Conservation (phyloP, 2,113 vertebrate genomes). For the Proterorhinus semilunaris region DNA sequence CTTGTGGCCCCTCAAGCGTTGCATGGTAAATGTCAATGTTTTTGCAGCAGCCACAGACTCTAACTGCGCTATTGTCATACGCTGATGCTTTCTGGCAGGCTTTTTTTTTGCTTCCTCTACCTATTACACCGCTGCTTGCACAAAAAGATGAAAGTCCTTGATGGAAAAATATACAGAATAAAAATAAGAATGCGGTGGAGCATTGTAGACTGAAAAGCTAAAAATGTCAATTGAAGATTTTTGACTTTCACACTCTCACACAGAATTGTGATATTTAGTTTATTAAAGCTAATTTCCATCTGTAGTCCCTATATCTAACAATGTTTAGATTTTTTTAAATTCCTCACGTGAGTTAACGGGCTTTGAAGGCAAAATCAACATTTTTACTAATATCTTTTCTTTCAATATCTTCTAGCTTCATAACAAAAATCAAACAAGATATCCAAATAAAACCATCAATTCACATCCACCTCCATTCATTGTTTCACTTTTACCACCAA, state of each 20-base stretch:
- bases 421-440: too few species aligned
- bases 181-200: background rate
- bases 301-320: too few species aligned
- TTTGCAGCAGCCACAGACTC: conserved; percentile 25
- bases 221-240: conserved; percentile 18
- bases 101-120: background rate
- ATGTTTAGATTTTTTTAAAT: too few species aligned
- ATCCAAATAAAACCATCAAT: too few species aligned
- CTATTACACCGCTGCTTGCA: conserved; percentile 14
- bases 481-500: too few species aligned
- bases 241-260: background rate
- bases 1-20: conserved; percentile 42
- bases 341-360: too few species aligned
- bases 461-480: too few species aligned
- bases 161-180: conserved; percentile 5
- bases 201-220: background rate
- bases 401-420: too few species aligned
- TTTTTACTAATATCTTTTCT: too few species aligned
- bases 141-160: conserved; percentile 14
- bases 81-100: conserved; percentile 19
- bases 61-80: conserved; percentile 32
- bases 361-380: too few species aligned
- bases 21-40: conserved; percentile 56
- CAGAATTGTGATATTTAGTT: too few species aligned
- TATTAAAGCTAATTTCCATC: too few species aligned